Evolutionary conservation across 92 coral and sea anemone genomes (phyloP).

Genomic region (Paragorgia papillata): DNA sequence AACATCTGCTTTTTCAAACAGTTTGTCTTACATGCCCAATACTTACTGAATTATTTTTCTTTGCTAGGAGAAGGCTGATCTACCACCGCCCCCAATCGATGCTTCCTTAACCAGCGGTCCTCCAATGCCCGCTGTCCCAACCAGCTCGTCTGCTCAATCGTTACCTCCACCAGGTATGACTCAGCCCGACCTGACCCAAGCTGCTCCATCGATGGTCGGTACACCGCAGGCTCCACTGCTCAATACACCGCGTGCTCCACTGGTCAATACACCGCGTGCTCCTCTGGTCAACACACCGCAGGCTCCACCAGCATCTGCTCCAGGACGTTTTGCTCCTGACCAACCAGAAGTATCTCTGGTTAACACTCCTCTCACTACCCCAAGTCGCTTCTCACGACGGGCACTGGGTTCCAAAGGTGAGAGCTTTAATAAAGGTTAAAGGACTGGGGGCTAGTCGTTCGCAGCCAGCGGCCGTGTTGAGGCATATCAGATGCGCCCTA

Average conservation of each 20-base stretch:
- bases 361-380: slow-evolving; percentile 64
- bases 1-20: too few species aligned
- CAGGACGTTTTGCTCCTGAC: slow-evolving; percentile 33
- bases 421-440: too few species aligned
- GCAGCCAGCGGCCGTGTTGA: too few species aligned
- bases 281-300: slow-evolving; percentile 45
- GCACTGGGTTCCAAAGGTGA: slow-evolving; percentile 65
- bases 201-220: too few species aligned
- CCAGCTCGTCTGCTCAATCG: not conserved
- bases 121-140: slow-evolving; percentile 33
- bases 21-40: too few species aligned
- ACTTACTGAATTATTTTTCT: not conserved
- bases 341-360: slow-evolving; percentile 53
- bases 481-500: too few species aligned
- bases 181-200: too few species aligned
- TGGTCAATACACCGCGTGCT: slow-evolving; percentile 22
- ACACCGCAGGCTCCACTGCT: too few species aligned
- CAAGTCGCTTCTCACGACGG: slow-evolving; percentile 82
- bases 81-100: slow-evolving; percentile 93
- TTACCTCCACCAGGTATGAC: slow-evolving; percentile 18
- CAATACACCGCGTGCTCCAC: too few species aligned
- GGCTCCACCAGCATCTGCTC: slow-evolving; percentile 37
- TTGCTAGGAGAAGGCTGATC: slow-evolving; percentile 70
- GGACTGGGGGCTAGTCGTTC: too few species aligned
- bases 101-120: slow-evolving; percentile 66